Conservation (phyloP, 2,113 vertebrate genomes). For the Amblyopsis rosae region DNA sequence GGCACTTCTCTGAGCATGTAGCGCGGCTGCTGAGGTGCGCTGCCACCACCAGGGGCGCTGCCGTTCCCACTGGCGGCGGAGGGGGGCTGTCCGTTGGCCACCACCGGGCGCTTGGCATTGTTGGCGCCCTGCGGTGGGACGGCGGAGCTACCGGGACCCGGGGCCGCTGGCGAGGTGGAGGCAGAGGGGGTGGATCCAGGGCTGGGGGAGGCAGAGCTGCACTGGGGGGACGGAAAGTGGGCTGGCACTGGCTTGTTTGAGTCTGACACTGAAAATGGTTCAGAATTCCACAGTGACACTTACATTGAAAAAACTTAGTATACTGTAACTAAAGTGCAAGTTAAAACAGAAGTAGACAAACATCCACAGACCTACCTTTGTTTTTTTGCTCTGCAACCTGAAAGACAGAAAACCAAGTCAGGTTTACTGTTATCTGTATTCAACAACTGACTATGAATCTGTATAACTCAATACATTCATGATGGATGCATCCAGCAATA, state of each 20-base stretch:
- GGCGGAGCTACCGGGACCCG: conserved; percentile 93
- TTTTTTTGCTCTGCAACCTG: conserved; percentile 99
- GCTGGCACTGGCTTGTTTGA: conserved; percentile 95
- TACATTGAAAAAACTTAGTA: neutral
- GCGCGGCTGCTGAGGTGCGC: conserved; percentile 88
- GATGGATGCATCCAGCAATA: no score
- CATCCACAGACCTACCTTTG: conserved; percentile 87
- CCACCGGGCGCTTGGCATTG: conserved; percentile 99
- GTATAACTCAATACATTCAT: no score
- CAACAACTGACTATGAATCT: no score
- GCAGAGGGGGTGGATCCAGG: conserved; percentile 98
- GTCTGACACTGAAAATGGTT: conserved; percentile 86
- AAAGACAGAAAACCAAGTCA: conserved; percentile 59
- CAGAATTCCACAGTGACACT: neutral
- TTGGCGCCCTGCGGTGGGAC: conserved; percentile 96
- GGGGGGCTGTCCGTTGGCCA: conserved; percentile 99
- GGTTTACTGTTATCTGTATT: no score
- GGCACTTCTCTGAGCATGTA: conserved; percentile 99
- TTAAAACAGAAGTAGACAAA: neutral
- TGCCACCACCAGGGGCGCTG: conserved; percentile 67
- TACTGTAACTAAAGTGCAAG: neutral
- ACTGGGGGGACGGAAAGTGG: conserved; percentile 81
- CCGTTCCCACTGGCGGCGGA: conserved; percentile 72
- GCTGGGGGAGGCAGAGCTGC: conserved; percentile 93
- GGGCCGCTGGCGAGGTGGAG: conserved; percentile 78